A percentile compares a stretch with the other conserved stretches of the same genome.
phyloP scores from a whole-genome alignment of 2,797 vertebrate species.

The Mustela erminea region DNA sequence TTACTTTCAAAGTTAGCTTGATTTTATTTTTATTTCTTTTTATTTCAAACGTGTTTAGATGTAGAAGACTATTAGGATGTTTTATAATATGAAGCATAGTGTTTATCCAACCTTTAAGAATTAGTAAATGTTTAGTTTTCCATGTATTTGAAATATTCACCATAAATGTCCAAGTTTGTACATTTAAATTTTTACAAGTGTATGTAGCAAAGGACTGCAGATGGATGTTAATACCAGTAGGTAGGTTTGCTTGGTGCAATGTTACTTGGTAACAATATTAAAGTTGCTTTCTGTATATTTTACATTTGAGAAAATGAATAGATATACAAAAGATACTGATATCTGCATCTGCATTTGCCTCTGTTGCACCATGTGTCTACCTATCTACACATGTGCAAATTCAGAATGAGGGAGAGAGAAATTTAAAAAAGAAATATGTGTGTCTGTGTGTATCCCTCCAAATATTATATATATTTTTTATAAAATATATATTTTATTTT shows the following conservation, averaged over 20 bases:
- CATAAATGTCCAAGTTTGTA: not conserved
- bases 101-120: not conserved
- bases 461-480: not conserved
- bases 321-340: not conserved
- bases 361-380: not conserved
- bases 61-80: not conserved
- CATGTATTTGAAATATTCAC: not conserved
- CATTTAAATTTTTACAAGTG: not conserved
- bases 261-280: not conserved
- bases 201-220: not conserved
- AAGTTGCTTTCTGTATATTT: not conserved
- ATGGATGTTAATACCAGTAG: not conserved
- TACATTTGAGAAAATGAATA: not conserved
- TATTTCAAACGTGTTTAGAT: not conserved
- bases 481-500: not conserved
- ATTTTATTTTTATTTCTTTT: not conserved
- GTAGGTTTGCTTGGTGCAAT: not conserved
- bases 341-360: not conserved
- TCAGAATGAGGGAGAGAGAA: not conserved
- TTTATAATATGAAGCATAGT: not conserved
- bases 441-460: not conserved
- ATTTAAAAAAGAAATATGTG: not conserved
- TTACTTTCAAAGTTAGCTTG: not conserved
- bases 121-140: not conserved
- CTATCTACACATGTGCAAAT: not conserved